Percentiles rank a stretch among this genome's conserved stretches.
phyloP scores from a whole-genome alignment of 2,113 vertebrate species.

The Physeter macrocephalus region DNA sequence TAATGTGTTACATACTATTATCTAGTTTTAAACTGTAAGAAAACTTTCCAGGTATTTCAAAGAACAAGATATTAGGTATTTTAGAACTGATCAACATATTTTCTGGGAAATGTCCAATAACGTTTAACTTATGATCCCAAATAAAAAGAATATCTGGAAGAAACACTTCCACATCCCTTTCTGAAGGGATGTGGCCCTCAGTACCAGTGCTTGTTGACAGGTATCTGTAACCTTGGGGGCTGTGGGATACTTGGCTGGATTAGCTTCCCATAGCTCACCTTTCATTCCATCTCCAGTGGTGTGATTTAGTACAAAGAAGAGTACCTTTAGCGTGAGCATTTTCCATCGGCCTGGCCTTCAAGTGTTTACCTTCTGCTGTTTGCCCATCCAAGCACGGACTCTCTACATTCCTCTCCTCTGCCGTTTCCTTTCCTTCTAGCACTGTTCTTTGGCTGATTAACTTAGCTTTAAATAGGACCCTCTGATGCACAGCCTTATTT shows the following conservation, averaged over 20 bases:
- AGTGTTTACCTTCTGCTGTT: neutral
- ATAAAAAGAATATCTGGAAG: neutral
- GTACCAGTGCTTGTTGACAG: neutral
- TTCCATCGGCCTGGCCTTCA: neutral
- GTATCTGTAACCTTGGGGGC: neutral
- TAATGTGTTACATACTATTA: neutral
- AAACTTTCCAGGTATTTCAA: neutral
- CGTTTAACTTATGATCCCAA: neutral
- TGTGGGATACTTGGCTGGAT: neutral
- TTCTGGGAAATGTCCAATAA: neutral
- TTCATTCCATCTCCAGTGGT: neutral
- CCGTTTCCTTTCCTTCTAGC: neutral
- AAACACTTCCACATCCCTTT: neutral
- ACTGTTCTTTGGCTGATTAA: neutral
- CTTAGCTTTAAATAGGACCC: slow-evolving; percentile 5
- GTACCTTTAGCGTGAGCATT: neutral
- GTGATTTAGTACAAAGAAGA: neutral
- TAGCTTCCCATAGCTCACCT: neutral
- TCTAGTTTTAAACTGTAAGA: neutral
- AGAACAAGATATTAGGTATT: neutral
- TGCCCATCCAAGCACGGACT: neutral
- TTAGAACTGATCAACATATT: neutral
- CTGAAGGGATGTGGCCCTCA: neutral
- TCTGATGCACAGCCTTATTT: slow-evolving; percentile 31
- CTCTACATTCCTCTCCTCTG: neutral